These are phyloP conservation scores for Pitangus sulphuratus DNA, from an alignment of 2,797 vertebrate genomes.

Conservation along the genomic window DNA sequence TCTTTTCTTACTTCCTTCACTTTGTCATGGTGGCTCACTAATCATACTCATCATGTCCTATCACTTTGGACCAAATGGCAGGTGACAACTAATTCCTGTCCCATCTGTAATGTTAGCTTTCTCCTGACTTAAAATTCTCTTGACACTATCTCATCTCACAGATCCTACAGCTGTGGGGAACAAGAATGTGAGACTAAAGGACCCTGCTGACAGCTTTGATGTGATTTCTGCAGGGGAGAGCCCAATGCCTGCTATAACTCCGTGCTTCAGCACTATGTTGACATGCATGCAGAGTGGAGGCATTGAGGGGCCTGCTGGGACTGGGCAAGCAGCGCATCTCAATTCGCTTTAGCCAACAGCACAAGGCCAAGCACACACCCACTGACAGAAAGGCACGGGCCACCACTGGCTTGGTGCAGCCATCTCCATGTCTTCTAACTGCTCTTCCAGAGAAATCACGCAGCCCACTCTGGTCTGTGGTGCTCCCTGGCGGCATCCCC, in stretches of 20 bases:
- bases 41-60: neutral
- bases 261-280: accelerated
- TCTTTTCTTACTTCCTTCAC: neutral
- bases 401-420: neutral
- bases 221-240: neutral
- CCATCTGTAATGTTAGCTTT: neutral
- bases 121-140: neutral
- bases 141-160: neutral
- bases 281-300: neutral
- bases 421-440: neutral
- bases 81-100: neutral
- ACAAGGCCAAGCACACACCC: accelerated
- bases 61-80: neutral
- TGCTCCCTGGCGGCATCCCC: neutral
- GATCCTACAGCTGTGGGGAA: neutral
- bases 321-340: neutral
- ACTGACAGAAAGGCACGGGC: neutral
- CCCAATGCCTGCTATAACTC: accelerated
- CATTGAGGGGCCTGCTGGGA: neutral
- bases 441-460: neutral
- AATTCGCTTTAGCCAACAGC: neutral
- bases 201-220: neutral
- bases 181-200: neutral
- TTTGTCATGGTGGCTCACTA: neutral
- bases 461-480: neutral